Evolutionary conservation across 2,113 vertebrate species (phyloP), one percentile per base, ranked within the genome.

Genomic region (Amia ocellicauda): DNA sequence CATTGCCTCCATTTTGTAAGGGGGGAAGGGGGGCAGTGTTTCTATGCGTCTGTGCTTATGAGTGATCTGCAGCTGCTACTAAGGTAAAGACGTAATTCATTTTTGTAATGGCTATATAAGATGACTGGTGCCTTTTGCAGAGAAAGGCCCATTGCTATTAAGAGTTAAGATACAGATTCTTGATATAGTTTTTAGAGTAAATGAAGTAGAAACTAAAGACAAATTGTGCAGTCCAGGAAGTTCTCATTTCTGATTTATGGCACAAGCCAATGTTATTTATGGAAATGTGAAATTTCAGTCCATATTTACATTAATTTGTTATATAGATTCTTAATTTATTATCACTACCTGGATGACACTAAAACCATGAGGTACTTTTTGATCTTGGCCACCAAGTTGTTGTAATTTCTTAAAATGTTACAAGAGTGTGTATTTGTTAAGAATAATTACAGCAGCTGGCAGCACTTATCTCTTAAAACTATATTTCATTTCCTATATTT

Each of bases 161-260:
- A 42, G n/a, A 20, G 19, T 41, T 24, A 42, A 23, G 36, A n/a
- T 17, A 36, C 16, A 68, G 43, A 23, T 53, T 63, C 24, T 65
- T 41, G 71, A 68, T 72, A 59, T 55, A 58, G 19, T 26, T 41
- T 16, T 19, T 7, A 23, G 10, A 24, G 29, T 19, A n/a, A 41
- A 40, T 27, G 54, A 58, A 58, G 55, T 19, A n/a, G 16, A 31
- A 29, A 57, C 53, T 19, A 47, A 43, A 55, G 13, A 61, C 51
- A 59, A 62, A 45, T 67, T 54, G 29, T 13, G 36, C 27, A 28
- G 28, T 67, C 58, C 65, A 22, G 59, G 28, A 31, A 54, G 13
- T 13, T 47, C 45, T 19, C 16, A 47, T 47, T 5, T 47, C 4
- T 47, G n/a, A 16, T 47, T 16, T 1, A 47, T 47, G 13, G 45